These are phyloP conservation scores for Girardinichthys multiradiatus DNA, from an alignment of 2,113 vertebrate genomes.

Conservation along the genomic window DNA sequence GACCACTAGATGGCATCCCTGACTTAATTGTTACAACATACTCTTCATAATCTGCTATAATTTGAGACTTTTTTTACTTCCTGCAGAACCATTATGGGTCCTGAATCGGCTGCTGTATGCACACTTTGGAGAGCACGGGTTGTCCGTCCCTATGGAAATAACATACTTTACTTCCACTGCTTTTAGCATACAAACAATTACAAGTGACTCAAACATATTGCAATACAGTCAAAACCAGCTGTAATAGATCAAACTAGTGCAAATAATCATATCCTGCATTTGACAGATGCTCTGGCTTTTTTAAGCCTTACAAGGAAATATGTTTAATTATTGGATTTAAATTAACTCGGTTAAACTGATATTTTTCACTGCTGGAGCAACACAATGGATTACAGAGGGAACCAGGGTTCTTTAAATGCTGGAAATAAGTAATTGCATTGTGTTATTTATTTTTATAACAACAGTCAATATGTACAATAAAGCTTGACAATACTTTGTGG, in stretches of 20 bases:
- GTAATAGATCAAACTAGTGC: no score
- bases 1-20: constrained; percentile 59
- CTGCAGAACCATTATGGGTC: not conserved
- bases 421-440: not conserved
- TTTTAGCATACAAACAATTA: not conserved
- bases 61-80: not conserved
- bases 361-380: not conserved
- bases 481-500: not conserved
- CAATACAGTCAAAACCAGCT: no score
- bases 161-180: not conserved
- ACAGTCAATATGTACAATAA: not conserved
- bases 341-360: no score
- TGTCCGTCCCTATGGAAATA: not conserved
- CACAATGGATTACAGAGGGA: not conserved
- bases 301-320: not conserved
- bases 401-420: not conserved
- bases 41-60: not conserved
- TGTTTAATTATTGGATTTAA: not conserved
- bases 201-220: not conserved
- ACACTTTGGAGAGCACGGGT: constrained; percentile 9
- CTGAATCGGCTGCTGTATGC: constrained; percentile 5
- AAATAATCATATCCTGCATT: not conserved
- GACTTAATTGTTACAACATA: not conserved
- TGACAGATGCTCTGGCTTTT: not conserved
- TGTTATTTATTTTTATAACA: not conserved